A percentile compares a stretch with the other conserved stretches of the same genome.
These are phyloP conservation scores for Caenorhabditis panamensis DNA, from an alignment of 2,888 invertebrate genomes.

Conservation along the genomic window DNA sequence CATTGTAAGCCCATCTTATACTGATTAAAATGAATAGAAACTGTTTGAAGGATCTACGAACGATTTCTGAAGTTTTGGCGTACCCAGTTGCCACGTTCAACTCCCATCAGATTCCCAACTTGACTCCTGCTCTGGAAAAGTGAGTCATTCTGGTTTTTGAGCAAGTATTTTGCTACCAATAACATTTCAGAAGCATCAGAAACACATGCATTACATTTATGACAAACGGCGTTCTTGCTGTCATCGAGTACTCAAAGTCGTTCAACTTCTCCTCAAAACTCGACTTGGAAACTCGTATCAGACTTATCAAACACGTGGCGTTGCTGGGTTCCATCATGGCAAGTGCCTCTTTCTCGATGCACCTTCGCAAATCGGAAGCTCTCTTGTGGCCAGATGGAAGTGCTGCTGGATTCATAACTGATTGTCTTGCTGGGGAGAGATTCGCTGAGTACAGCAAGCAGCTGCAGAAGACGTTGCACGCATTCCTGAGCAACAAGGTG, in stretches of 20 bases:
- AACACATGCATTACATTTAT: constrained; percentile 26
- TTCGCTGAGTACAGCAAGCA: constrained; percentile 11
- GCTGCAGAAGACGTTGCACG: constrained; percentile 30
- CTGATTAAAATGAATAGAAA: background rate
- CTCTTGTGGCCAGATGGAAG: constrained; percentile 27
- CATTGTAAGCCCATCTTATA: background rate
- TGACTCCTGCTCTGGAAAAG: constrained; percentile 16
- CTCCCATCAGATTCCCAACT: constrained; percentile 14
- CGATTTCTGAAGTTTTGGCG: constrained; percentile 13
- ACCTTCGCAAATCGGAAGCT: constrained; percentile 24
- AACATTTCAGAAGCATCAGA: background rate
- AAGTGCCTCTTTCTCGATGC: constrained; percentile 40
- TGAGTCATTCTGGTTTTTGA: background rate
- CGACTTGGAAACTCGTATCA: constrained; percentile 1
- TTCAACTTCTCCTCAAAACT: constrained; percentile 28
- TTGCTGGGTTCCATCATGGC: constrained; percentile 40
- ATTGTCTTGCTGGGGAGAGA: constrained; percentile 3
- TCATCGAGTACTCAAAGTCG: constrained; percentile 25
- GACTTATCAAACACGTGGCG: constrained; percentile 26
- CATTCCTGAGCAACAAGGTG: constrained; percentile 38
- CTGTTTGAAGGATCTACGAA: constrained; percentile 14
- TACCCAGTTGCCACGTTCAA: background rate
- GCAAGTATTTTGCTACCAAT: too few relatives aligned
- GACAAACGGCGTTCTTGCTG: constrained; percentile 34
- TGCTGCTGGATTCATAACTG: constrained; percentile 11